Conservation (phyloP, 2,797 vertebrate genomes). For the Echiichthys vipera region DNA sequence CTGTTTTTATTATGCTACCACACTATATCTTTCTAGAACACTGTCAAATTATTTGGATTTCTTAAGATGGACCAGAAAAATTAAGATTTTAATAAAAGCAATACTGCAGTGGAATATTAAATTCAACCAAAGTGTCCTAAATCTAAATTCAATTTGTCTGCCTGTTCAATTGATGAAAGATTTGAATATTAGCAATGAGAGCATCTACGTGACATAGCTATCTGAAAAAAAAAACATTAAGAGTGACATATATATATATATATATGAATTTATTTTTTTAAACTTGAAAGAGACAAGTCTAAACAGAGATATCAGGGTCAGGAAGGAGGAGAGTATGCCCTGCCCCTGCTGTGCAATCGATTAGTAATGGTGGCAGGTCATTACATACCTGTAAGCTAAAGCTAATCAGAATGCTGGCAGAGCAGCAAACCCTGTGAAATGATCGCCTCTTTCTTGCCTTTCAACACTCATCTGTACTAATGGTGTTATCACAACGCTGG, state of each 20-base stretch:
- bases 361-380: conserved; percentile 67
- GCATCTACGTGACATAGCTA: not conserved
- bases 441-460: conserved; percentile 66
- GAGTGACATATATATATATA: not conserved
- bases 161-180: not conserved
- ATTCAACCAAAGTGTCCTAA: not conserved
- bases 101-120: not conserved
- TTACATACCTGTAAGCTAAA: conserved; percentile 60
- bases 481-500: conserved; percentile 65
- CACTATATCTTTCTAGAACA: not conserved
- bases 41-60: not conserved
- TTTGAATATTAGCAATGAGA: conserved; percentile 1
- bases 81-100: not conserved
- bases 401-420: conserved; percentile 46
- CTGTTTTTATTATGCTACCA: not conserved
- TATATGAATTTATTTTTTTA: no score
- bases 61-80: not conserved
- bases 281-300: conserved; percentile 2
- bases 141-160: not conserved
- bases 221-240: no score
- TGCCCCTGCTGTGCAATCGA: conserved; percentile 49
- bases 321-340: not conserved
- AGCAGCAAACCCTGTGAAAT: conserved; percentile 50
- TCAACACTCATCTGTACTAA: conserved; percentile 75
- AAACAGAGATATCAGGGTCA: conserved; percentile 27